phyloP scores from a whole-genome alignment of 2,797 vertebrate genomes.

The Onychomys leucogaster region DNA sequence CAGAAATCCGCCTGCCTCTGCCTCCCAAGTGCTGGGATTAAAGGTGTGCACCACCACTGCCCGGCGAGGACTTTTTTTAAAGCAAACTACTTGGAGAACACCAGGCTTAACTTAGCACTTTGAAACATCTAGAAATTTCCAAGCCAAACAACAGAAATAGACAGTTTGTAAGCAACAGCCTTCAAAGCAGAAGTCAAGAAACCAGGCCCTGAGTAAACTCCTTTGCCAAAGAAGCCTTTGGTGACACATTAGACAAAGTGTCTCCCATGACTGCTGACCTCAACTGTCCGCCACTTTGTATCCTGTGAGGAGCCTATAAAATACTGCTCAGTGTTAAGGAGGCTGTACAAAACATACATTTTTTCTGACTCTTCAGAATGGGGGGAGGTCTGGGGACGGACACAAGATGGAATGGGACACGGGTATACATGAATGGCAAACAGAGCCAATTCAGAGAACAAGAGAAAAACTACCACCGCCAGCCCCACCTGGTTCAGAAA shows the following conservation, averaged over 20 bases:
- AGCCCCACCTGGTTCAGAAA: not conserved
- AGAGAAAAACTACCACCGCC: not conserved
- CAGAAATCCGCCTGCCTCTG: too few species aligned
- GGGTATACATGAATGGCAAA: not conserved
- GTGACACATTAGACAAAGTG: not conserved
- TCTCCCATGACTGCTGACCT: not conserved
- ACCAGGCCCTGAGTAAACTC: not conserved
- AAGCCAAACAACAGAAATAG: not conserved
- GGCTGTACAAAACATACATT: not conserved
- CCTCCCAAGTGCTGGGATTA: too few species aligned
- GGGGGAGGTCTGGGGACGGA: not conserved
- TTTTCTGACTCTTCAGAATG: not conserved
- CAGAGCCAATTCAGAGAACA: not conserved
- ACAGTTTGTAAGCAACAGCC: not conserved
- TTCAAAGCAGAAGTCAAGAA: not conserved
- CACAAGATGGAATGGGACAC: too few species aligned
- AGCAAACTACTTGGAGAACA: not conserved
- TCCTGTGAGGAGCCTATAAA: not conserved
- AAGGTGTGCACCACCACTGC: too few species aligned
- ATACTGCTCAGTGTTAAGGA: not conserved
- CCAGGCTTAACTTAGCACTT: not conserved
- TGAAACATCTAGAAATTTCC: conserved; percentile 31
- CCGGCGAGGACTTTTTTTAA: not conserved
- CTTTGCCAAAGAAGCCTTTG: not conserved
- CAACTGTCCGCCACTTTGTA: not conserved